Conservation (phyloP, 2,888 invertebrate genomes). For the Dasysyrphus albostriatus region DNA sequence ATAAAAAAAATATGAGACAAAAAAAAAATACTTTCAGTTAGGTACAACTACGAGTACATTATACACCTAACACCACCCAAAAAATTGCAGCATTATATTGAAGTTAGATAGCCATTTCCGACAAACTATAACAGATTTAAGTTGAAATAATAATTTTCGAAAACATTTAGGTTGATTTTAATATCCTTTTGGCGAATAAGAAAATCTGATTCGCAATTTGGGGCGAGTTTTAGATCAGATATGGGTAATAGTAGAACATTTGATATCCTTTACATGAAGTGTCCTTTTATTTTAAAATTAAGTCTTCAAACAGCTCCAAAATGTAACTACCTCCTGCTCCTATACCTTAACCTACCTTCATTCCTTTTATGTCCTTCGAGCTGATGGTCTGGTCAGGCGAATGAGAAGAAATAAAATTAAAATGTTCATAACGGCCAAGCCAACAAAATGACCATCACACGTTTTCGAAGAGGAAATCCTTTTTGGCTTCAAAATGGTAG, state of each 20-base stretch:
- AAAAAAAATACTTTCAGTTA: constrained; percentile 31
- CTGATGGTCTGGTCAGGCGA: background rate
- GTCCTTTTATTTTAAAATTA: background rate
- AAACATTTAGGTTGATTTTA: constrained; percentile 40
- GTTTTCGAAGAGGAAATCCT: constrained; percentile 39
- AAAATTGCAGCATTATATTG: constrained; percentile 33
- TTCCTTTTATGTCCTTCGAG: background rate
- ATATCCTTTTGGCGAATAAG: constrained; percentile 19
- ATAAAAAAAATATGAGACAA: constrained; percentile 1
- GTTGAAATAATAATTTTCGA: constrained; percentile 22
- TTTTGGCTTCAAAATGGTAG: constrained; percentile 62
- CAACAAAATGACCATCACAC: constrained; percentile 44
- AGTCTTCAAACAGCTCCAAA: background rate
- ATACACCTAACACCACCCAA: constrained; percentile 9
- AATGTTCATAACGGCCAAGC: constrained; percentile 10
- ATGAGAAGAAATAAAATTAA: constrained; percentile 43
- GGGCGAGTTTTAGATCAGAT: constrained; percentile 53
- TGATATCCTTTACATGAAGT: constrained; percentile 21
- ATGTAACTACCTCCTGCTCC: no score
- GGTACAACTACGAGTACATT: background rate
- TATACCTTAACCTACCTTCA: background rate
- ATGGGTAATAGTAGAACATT: constrained; percentile 44
- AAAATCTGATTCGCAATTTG: background rate
- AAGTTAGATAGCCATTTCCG: constrained; percentile 38
- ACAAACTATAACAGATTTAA: constrained; percentile 17